phyloP scores from a whole-genome alignment of 2,113 vertebrate genomes.

The Pygoscelis antarcticus region DNA sequence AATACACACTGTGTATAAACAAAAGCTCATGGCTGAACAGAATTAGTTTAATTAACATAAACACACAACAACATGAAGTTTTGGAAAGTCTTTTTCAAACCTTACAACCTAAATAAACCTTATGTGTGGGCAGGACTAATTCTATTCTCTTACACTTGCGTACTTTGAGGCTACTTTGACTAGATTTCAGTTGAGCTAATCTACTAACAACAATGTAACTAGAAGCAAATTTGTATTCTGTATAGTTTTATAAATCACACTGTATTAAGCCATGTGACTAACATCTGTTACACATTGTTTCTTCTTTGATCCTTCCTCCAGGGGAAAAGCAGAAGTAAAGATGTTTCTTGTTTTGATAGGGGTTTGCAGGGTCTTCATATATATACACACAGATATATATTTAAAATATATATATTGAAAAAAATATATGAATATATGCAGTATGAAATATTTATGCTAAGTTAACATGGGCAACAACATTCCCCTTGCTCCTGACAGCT shows the following conservation, averaged over 20 bases:
- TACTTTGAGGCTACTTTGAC: not conserved
- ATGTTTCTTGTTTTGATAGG: not conserved
- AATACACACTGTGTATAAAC: constrained; percentile 58
- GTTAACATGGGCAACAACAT: not conserved
- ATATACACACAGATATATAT: not conserved
- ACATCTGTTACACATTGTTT: not conserved
- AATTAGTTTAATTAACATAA: constrained; percentile 43
- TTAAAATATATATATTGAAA: not conserved
- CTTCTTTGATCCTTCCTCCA: not conserved
- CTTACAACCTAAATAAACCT: constrained; percentile 55
- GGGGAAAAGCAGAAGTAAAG: not conserved
- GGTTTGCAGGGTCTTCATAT: not conserved
- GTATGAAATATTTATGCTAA: not conserved
- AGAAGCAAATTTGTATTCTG: not conserved
- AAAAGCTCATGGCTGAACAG: not conserved
- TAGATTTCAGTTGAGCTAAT: not conserved
- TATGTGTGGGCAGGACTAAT: not conserved
- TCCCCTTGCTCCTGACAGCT: not conserved
- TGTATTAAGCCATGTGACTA: not conserved
- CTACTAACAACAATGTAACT: not conserved
- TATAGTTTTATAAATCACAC: not conserved
- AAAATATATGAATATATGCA: not conserved
- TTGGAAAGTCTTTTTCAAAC: constrained; percentile 46
- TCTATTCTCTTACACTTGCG: not conserved
- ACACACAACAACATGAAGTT: constrained; percentile 49